Conservation (phyloP, 2,888 invertebrate species). For the Callosobruchus maculatus region DNA sequence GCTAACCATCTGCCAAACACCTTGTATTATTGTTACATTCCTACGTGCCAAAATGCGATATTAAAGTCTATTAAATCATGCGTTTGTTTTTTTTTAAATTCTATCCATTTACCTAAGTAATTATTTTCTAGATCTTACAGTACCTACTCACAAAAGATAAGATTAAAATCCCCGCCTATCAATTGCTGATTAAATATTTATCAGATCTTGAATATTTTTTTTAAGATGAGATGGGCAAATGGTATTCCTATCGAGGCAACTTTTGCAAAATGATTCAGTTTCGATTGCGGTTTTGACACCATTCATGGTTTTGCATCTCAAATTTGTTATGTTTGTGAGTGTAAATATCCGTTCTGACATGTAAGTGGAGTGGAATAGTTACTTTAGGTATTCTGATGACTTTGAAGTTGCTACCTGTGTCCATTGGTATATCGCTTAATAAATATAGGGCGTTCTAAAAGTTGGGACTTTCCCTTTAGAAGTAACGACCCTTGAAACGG, state of each 20-base stretch:
- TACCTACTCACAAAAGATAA: neutral
- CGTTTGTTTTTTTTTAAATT: neutral
- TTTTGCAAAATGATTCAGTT: conserved; percentile 1
- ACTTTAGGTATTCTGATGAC: too few relatives aligned
- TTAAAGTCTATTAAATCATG: neutral
- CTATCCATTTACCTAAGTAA: neutral
- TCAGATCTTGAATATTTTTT: neutral
- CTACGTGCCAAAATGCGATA: too few relatives aligned
- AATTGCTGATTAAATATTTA: neutral
- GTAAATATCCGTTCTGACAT: neutral
- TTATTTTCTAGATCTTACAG: conserved; percentile 2
- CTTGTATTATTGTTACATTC: too few relatives aligned
- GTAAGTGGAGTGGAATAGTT: neutral
- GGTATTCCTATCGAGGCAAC: neutral
- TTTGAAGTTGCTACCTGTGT: too few relatives aligned
- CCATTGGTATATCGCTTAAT: too few relatives aligned
- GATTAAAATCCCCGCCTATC: neutral
- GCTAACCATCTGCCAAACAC: too few relatives aligned
- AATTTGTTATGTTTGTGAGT: neutral
- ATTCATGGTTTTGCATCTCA: neutral
- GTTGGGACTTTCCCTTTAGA: too few relatives aligned
- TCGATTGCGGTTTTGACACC: neutral
- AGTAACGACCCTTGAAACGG: too few relatives aligned
- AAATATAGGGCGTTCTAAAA: too few relatives aligned
- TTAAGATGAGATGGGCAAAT: neutral